Percentiles rank a stretch among this genome's conserved stretches.
phyloP scores from a whole-genome alignment of 2,888 invertebrate genomes.

The Leucania comma region DNA sequence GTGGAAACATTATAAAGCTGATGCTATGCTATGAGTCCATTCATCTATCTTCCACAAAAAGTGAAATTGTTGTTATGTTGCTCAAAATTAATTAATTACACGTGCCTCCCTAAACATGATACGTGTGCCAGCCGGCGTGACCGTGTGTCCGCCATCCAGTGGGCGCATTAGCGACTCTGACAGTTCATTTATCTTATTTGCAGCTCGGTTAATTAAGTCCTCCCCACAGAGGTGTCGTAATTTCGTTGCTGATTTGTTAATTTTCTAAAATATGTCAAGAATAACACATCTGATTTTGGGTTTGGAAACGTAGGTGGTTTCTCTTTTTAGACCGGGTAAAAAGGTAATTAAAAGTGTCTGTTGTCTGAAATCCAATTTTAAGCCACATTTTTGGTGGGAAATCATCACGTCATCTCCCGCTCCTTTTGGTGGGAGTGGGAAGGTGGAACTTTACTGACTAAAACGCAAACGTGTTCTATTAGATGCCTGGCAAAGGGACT shows the following conservation, averaged over 20 bases:
- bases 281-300: slow-evolving; percentile 56
- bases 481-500: too few species aligned
- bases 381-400: too few species aligned
- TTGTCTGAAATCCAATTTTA: not conserved
- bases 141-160: slow-evolving; percentile 74
- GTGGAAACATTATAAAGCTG: too few species aligned
- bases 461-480: too few species aligned
- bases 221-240: slow-evolving; percentile 81
- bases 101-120: slow-evolving; percentile 11
- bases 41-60: not conserved
- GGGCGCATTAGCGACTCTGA: slow-evolving; percentile 83
- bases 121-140: slow-evolving; percentile 36
- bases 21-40: too few species aligned
- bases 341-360: not conserved
- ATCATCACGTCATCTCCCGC: too few species aligned
- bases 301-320: slow-evolving; percentile 2
- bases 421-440: too few species aligned
- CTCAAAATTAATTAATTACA: slow-evolving; percentile 32
- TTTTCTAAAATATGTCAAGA: slow-evolving; percentile 69
- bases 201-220: slow-evolving; percentile 86
- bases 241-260: slow-evolving; percentile 83
- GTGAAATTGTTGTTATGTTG: not conserved
- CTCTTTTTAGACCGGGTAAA: not conserved
- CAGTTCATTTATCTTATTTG: slow-evolving; percentile 89
- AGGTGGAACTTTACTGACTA: too few species aligned